These are phyloP conservation scores for Conchocele bisecta DNA, from an alignment of 2,888 invertebrate species.

Conservation along the genomic window DNA sequence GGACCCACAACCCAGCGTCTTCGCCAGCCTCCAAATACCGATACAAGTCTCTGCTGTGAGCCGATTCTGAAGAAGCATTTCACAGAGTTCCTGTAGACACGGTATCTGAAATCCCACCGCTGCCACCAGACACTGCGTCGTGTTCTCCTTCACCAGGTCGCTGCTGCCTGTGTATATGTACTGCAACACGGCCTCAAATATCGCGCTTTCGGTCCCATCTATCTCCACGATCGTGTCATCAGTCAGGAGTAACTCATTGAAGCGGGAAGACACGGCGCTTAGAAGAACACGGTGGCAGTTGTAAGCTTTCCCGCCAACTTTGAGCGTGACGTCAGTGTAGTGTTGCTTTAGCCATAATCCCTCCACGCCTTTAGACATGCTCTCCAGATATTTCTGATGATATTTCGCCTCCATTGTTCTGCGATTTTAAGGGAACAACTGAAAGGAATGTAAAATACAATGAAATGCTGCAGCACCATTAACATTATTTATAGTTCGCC, in stretches of 20 bases:
- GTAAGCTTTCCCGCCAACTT: slow-evolving; percentile 44
- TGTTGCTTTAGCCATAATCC: slow-evolving; percentile 44
- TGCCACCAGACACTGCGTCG: slow-evolving; percentile 87
- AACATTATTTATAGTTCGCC: too few relatives aligned
- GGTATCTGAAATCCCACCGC: slow-evolving; percentile 93
- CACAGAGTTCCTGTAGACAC: slow-evolving; percentile 91
- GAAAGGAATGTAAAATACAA: too few relatives aligned
- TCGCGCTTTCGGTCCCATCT: slow-evolving; percentile 86
- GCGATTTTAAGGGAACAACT: too few relatives aligned
- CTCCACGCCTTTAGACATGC: slow-evolving; percentile 42
- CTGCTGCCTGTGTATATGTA: slow-evolving; percentile 92
- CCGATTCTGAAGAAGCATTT: slow-evolving; percentile 87
- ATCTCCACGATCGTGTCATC: slow-evolving; percentile 48
- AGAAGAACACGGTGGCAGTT: slow-evolving; percentile 51
- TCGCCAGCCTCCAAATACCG: slow-evolving; percentile 91
- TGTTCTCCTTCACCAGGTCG: slow-evolving; percentile 89
- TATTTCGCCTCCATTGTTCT: slow-evolving; percentile 33
- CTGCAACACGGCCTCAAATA: slow-evolving; percentile 90
- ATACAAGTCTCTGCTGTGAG: slow-evolving; percentile 91
- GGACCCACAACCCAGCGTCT: slow-evolving; percentile 88
- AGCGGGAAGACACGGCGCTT: slow-evolving; percentile 53
- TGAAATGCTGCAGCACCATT: too few relatives aligned
- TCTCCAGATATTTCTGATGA: slow-evolving; percentile 48
- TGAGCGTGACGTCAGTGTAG: slow-evolving; percentile 52
- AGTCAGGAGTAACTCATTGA: slow-evolving; percentile 44